Evolutionary conservation across 2,888 invertebrate species (phyloP), one percentile per base, ranked within the genome.

Genomic region (Limnephilus auricula): DNA sequence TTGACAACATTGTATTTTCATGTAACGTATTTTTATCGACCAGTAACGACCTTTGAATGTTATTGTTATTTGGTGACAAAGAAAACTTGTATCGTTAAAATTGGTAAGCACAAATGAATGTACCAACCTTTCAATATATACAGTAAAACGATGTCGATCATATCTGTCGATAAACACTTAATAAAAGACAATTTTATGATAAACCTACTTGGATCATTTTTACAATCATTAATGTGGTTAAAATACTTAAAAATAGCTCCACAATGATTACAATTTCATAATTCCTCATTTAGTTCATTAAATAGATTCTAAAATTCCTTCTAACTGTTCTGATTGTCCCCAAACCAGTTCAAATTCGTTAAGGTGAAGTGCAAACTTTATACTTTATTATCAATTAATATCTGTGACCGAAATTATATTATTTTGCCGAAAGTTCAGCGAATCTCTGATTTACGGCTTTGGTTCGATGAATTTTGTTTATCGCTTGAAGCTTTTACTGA

Each of bases 331-430:
- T 25, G 10, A 65, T 25, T 25, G 65, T 65, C 25, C n/a, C 65
- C 65, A 65, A n/a, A 65, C 65, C 9, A 25, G 65, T 65, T 65
- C 25, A 65, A 65, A 65, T 65, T 65, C 65, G 65, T 65, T 65
- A 65, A 65, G 65, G 84, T 79, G 80, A 90, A 86, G 85, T 89
- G 90, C 79, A 86, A 50, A 80, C 80, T 90, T 92, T 89, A 84
- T 82, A 88, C 91, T 92, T 91, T 91, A 91, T 92, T 91, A 91
- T 90, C 91, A 90, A 91, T 92, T 92, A 91, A 91, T 78, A 45
- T 85, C 80, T 91, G 79, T 92, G 91, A 92, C 92, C 92, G 90
- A 91, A 92, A 91, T 91, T 92, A 91, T 92, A 88, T 91, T 92
- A 89, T 89, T 90, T 83, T 87, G 80, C 90, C 89, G 86, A 90